Percentiles rank a stretch among this genome's conserved stretches.
Conservation (phyloP, 2,797 vertebrate species). For the Meriones psammophilus region DNA sequence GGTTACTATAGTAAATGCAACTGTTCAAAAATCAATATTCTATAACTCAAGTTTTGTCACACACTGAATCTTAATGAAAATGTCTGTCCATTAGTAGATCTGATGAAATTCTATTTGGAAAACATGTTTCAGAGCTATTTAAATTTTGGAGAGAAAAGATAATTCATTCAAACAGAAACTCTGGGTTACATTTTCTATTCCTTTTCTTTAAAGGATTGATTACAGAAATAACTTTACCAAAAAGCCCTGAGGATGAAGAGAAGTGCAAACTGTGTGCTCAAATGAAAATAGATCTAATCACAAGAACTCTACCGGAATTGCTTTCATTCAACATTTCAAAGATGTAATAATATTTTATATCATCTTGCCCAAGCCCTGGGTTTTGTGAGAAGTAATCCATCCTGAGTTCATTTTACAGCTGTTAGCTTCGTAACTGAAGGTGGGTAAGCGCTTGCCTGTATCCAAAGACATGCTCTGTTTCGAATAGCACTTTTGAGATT, state of each 20-base stretch:
- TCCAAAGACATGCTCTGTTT: conserved; percentile 17
- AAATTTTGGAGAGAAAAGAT: conserved; percentile 82
- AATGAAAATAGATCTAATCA: conserved; percentile 86
- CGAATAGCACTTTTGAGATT: conserved; percentile 44
- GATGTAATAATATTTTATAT: conserved; percentile 83
- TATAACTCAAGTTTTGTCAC: conserved; percentile 75
- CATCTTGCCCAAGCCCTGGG: conserved; percentile 50
- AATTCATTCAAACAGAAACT: conserved; percentile 79
- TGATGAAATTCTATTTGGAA: conserved; percentile 80
- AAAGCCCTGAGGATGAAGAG: conserved; percentile 82
- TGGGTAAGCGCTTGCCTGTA: conserved; percentile 52
- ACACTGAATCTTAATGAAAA: conserved; percentile 27
- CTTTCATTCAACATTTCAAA: conserved; percentile 84
- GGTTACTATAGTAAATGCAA: conserved; percentile 62
- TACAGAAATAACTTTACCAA: conserved; percentile 83
- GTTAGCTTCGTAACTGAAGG: conserved; percentile 69
- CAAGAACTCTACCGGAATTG: conserved; percentile 80
- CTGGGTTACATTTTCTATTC: conserved; percentile 82
- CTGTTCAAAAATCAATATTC: conserved; percentile 78
- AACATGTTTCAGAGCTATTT: conserved; percentile 81
- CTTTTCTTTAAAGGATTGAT: conserved; percentile 80
- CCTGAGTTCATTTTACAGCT: conserved; percentile 74
- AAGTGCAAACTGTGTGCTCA: conserved; percentile 80
- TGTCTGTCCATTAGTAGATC: conserved; percentile 78
- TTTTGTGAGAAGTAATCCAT: conserved; percentile 77